These are phyloP conservation scores for Drosophila tripunctata DNA, from an alignment of 2,888 invertebrate species.

Conservation along the genomic window DNA sequence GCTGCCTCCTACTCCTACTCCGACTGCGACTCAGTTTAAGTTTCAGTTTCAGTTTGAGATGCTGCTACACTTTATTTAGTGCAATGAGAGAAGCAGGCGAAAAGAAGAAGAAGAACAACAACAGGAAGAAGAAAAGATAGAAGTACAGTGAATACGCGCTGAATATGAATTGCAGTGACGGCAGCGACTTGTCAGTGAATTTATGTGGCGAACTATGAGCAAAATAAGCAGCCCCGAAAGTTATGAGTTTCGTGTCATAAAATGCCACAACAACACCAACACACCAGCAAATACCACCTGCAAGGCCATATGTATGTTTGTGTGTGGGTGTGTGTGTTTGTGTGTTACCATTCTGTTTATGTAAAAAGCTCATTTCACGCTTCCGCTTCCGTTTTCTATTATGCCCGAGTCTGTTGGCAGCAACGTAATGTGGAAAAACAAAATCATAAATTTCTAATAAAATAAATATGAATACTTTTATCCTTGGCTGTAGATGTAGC, in stretches of 20 bases:
- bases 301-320: slow-evolving; percentile 35
- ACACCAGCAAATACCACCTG: slow-evolving; percentile 69
- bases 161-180: slow-evolving; percentile 44
- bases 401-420: slow-evolving; percentile 36
- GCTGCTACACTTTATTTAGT: slow-evolving; percentile 58
- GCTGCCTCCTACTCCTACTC: no score
- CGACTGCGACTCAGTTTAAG: no score
- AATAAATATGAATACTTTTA: slow-evolving; percentile 74
- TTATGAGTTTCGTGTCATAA: slow-evolving; percentile 76
- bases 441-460: slow-evolving; percentile 80
- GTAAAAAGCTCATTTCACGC: slow-evolving; percentile 79
- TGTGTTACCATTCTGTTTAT: slow-evolving; percentile 62
- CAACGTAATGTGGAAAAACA: slow-evolving; percentile 65
- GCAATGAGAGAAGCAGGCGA: slow-evolving; percentile 14
- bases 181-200: slow-evolving; percentile 61
- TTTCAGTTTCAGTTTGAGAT: slow-evolving; percentile 14
- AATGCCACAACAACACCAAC: slow-evolving; percentile 59
- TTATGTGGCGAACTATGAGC: slow-evolving; percentile 76
- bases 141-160: slow-evolving; percentile 7
- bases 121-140: slow-evolving; percentile 2
- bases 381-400: slow-evolving; percentile 76
- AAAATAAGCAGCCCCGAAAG: slow-evolving; percentile 75
- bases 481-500: slow-evolving; percentile 47
- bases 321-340: slow-evolving; percentile 6
- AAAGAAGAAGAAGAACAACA: not conserved